A percentile compares a stretch with the other conserved stretches of the same genome.
These are phyloP conservation scores for Tachuris rubrigastra DNA, from an alignment of 2,113 vertebrate species.

Conservation along the genomic window DNA sequence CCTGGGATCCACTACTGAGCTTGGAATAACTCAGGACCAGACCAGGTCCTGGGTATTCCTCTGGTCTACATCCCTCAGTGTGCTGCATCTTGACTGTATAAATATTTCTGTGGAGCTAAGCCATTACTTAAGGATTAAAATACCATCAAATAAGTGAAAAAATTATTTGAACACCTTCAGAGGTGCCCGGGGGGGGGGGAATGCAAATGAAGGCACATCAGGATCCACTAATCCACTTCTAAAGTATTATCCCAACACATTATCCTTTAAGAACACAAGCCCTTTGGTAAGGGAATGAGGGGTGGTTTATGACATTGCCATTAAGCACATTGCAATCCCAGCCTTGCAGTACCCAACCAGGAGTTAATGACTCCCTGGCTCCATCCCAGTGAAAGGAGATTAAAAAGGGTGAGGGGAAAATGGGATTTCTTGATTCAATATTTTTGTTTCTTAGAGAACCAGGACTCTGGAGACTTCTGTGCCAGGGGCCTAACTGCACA, in stretches of 20 bases:
- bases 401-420: background rate
- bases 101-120: background rate
- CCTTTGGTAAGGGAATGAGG: background rate
- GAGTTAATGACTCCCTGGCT: background rate
- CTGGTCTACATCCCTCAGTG: background rate
- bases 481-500: background rate
- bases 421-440: background rate
- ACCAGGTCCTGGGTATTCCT: background rate
- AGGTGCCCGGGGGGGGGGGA: background rate
- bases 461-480: background rate
- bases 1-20: background rate
- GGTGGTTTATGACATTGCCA: background rate
- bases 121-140: background rate
- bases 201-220: background rate
- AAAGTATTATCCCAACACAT: background rate
- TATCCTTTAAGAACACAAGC: background rate
- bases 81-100: background rate
- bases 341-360: background rate
- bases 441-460: constrained; percentile 26
- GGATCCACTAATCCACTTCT: background rate
- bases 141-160: background rate
- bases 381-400: background rate
- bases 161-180: background rate
- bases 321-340: background rate
- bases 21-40: background rate